Conservation (phyloP, 1,140 invertebrate species). For the Drosophila trapezifrons region DNA sequence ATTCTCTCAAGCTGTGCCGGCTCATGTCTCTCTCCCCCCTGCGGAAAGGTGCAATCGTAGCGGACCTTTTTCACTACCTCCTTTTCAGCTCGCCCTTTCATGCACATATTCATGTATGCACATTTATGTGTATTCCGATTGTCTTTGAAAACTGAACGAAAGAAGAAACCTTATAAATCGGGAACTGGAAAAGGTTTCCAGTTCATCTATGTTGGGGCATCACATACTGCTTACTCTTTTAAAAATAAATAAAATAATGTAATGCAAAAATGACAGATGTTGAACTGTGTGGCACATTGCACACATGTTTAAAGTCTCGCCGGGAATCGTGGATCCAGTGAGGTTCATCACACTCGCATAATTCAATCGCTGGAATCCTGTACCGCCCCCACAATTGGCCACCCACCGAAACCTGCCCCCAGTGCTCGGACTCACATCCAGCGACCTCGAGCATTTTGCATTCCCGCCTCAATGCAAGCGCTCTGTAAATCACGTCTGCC, state of each 20-base stretch:
- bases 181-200: too few species aligned
- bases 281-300: slow-evolving; percentile 3
- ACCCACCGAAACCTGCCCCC: neutral
- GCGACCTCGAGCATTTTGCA: slow-evolving; percentile 39
- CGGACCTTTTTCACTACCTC: neutral
- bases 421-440: slow-evolving; percentile 26
- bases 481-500: slow-evolving; percentile 71
- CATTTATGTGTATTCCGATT: too few species aligned
- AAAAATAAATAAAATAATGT: too few species aligned
- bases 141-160: too few species aligned
- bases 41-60: neutral
- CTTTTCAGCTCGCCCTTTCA: too few species aligned
- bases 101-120: too few species aligned
- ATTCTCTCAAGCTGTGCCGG: neutral
- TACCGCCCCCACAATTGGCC: slow-evolving; percentile 8
- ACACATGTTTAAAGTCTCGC: slow-evolving; percentile 14
- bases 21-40: neutral
- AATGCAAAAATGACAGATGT: too few species aligned
- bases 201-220: too few species aligned
- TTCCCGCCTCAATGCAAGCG: slow-evolving; percentile 64
- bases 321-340: slow-evolving; percentile 19
- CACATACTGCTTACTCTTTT: too few species aligned
- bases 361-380: slow-evolving; percentile 12
- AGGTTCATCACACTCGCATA: slow-evolving; percentile 62
- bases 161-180: too few species aligned